Conservation (phyloP, 1,140 invertebrate genomes). For the Zaprionus davidi region DNA sequence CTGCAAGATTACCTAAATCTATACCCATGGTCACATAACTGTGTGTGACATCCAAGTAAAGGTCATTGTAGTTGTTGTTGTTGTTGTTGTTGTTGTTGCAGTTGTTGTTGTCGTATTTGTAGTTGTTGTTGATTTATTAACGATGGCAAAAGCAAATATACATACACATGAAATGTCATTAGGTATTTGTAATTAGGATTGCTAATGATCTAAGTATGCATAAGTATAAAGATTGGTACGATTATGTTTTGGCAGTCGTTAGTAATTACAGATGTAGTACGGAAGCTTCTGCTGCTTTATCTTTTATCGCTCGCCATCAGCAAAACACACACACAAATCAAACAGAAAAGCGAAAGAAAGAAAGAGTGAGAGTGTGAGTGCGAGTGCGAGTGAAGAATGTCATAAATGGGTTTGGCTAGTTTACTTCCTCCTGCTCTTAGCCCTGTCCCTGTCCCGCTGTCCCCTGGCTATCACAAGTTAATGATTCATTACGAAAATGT, state of each 20-base stretch:
- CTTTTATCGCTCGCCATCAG: not conserved
- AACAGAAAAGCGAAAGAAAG: conserved; percentile 20
- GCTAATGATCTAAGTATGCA: conserved; percentile 48
- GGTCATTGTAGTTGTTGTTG: conserved; percentile 4
- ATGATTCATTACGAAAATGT: conserved; percentile 72
- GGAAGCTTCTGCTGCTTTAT: conserved; percentile 14
- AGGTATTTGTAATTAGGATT: conserved; percentile 62
- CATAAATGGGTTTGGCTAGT: conserved; percentile 34
- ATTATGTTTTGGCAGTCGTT: conserved; percentile 58
- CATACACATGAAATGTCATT: conserved; percentile 78
- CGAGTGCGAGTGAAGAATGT: not conserved
- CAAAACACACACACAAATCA: not conserved
- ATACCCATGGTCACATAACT: conserved; percentile 99
- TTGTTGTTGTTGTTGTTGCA: conserved; percentile 17
- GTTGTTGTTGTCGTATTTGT: not conserved
- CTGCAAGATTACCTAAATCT: conserved; percentile 98
- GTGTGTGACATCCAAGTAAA: conserved; percentile 25
- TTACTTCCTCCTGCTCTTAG: not conserved
- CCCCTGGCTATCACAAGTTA: conserved; percentile 18
- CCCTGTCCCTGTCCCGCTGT: too few relatives aligned
- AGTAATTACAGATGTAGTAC: conserved; percentile 72
- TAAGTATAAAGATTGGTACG: conserved; percentile 50
- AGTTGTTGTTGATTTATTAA: conserved; percentile 26
- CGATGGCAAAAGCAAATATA: conserved; percentile 60
- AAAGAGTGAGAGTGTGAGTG: not conserved